Evolutionary conservation across 2,113 vertebrate species (phyloP).

Genomic region (Castor canadensis): DNA sequence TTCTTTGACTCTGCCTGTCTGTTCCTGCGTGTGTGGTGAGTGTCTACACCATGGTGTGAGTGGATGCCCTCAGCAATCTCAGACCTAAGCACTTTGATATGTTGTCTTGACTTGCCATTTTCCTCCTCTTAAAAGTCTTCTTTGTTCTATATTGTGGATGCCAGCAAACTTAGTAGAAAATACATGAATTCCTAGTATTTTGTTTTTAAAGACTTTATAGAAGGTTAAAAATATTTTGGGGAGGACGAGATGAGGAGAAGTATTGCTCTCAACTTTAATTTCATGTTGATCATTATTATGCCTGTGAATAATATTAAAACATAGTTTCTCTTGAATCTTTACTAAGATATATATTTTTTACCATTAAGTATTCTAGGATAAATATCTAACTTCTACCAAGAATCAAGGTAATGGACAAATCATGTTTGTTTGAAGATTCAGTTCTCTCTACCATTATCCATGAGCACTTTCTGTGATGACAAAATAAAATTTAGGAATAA

Average conservation of each 20-base stretch:
- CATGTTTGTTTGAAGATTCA: slow-evolving; percentile 61
- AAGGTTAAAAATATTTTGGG: slow-evolving; percentile 68
- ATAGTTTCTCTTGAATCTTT: slow-evolving; percentile 79
- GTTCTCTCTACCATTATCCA: slow-evolving; percentile 18
- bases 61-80: slow-evolving; percentile 46
- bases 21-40: background rate
- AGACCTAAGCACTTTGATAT: slow-evolving; percentile 63
- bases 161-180: slow-evolving; percentile 74
- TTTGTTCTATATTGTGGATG: slow-evolving; percentile 76
- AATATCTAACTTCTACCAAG: slow-evolving; percentile 71
- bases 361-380: slow-evolving; percentile 76
- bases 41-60: background rate
- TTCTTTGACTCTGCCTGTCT: background rate
- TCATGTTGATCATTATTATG: slow-evolving; percentile 80
- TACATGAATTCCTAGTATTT: slow-evolving; percentile 73
- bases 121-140: slow-evolving; percentile 68
- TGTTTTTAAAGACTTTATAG: slow-evolving; percentile 77
- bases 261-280: slow-evolving; percentile 83
- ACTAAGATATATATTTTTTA: slow-evolving; percentile 62
- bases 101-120: slow-evolving; percentile 74
- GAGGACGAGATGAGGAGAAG: slow-evolving; percentile 35
- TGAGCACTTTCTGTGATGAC: slow-evolving; percentile 61
- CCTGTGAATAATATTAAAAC: slow-evolving; percentile 82
- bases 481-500: slow-evolving; percentile 45
- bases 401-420: slow-evolving; percentile 60